Evolutionary conservation across 2,113 vertebrate species (phyloP), one percentile per base, ranked within the genome.

Genomic region (Pelecanus crispus): DNA sequence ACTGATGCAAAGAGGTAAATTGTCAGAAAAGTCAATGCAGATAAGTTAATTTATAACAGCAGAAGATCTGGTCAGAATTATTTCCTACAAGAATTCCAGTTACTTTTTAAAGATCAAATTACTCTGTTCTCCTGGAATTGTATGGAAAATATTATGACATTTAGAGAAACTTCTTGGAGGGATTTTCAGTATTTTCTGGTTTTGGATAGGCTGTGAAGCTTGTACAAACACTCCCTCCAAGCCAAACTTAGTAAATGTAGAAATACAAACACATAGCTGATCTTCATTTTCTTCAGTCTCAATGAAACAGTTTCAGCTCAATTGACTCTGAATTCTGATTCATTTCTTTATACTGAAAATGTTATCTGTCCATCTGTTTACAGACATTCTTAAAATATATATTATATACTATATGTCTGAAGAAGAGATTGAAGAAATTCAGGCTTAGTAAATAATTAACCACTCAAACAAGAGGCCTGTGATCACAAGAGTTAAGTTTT

Each of bases 211-310:
- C 42, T 81, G 26, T 70, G 84, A 73, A 80, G 40, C 56, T 91
- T 47, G n/a, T 88, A 87, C 91, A 96, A 85, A 44, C 17, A 22
- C 15, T 80, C 10, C 10, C 17, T 86, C 34, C 8, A 5, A 88
- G 91, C 75, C 92, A 96, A 88, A 90, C 2, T 1, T 75, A 94
- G 86, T 89, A 96, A 90, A 94, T 83, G 45, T 19, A 88, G 92
- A 88, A 88, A 92, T 67, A 72, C 2, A 84, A 78, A 74, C 26
- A 79, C 26, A 68, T 56, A 85, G 16, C 55, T 79, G 65, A 79
- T 92, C 38, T 21, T 92, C 3, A 32, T 91, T 86, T 91, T 89
- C n/a, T 86, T 92, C 63, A 71, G 55, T 16, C 38, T 74, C 77
- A 67, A 10, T 87, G 68, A 95, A 92, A 44, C 86, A 17, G 7